These are phyloP conservation scores for Procambarus clarkii DNA, from an alignment of 1,140 invertebrate genomes.

Conservation along the genomic window DNA sequence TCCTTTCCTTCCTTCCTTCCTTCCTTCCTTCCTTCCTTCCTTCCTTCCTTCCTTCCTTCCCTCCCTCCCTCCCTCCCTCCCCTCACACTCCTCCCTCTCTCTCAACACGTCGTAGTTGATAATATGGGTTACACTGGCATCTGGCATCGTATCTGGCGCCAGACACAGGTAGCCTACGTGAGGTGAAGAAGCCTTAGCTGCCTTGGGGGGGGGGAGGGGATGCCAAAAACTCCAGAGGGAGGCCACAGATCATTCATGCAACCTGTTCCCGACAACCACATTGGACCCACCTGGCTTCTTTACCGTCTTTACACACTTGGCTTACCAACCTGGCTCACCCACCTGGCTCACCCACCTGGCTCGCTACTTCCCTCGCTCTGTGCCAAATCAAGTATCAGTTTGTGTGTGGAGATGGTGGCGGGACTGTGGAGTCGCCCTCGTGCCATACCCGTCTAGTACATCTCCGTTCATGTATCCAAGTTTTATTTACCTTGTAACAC, in stretches of 20 bases:
- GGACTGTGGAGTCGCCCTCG: too few species aligned
- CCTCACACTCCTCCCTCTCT: too few species aligned
- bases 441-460: too few species aligned
- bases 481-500: too few species aligned
- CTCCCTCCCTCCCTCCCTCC: too few species aligned
- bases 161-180: not conserved
- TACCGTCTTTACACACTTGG: not conserved
- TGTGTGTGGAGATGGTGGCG: too few species aligned
- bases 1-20: not conserved
- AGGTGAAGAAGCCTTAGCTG: not conserved
- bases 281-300: not conserved
- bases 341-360: not conserved
- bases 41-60: too few species aligned
- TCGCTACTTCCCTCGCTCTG: not conserved
- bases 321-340: not conserved
- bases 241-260: not conserved
- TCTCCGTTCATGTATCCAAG: too few species aligned
- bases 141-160: not conserved
- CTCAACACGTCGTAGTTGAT: too few species aligned
- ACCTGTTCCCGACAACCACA: not conserved
- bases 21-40: not conserved
- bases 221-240: not conserved
- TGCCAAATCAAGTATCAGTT: too few species aligned
- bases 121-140: not conserved
- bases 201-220: not conserved